Conservation (phyloP, 1,140 invertebrate genomes). For the Rhizoglyphus robini region DNA sequence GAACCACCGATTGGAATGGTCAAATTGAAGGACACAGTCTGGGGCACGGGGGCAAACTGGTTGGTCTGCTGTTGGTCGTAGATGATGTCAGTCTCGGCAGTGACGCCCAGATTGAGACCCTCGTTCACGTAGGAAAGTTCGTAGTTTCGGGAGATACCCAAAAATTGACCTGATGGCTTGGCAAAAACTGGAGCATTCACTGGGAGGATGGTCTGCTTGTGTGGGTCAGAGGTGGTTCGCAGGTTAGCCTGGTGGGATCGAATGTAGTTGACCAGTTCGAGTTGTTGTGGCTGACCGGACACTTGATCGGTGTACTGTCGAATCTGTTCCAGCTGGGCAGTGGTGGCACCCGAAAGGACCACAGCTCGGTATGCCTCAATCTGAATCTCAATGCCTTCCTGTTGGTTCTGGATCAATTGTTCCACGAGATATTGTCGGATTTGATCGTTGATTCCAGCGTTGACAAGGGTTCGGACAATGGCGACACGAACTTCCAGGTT, state of each 20-base stretch:
- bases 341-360: not conserved
- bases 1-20: constrained; percentile 4
- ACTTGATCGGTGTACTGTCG: not conserved
- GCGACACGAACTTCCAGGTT: not conserved
- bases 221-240: constrained; percentile 5
- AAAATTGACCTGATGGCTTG: not conserved
- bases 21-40: constrained; percentile 10
- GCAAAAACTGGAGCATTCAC: constrained; percentile 13
- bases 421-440: constrained; percentile 13
- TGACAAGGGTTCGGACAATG: not conserved
- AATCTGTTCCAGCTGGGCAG: not conserved
- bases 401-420: not conserved
- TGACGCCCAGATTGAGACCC: not conserved
- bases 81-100: constrained; percentile 14
- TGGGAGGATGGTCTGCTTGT: constrained; percentile 19
- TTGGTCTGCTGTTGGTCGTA: not conserved
- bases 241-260: constrained; percentile 16
- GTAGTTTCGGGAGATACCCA: constrained; percentile 15
- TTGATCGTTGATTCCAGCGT: not conserved
- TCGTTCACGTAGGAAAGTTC: constrained; percentile 17
- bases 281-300: not conserved
- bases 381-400: constrained; percentile 10
- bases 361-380: constrained; percentile 16
- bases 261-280: constrained; percentile 17
- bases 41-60: not conserved